Evolutionary conservation across 2,113 vertebrate genomes (phyloP).

Genomic region (Tragelaphus scriptus): DNA sequence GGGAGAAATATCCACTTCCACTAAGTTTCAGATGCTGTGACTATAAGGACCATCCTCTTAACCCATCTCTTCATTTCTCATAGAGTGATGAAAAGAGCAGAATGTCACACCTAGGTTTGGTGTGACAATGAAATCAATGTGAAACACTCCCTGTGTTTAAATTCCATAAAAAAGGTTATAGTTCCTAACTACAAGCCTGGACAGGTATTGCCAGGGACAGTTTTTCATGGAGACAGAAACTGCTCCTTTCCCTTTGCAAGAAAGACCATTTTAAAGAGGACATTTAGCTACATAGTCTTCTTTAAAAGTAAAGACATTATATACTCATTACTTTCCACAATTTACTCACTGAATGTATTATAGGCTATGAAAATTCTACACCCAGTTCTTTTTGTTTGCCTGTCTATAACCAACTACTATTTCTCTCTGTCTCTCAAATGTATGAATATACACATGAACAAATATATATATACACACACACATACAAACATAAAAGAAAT

Average conservation of each 20-base stretch:
- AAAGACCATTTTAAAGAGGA: background rate
- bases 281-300: background rate
- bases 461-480: background rate
- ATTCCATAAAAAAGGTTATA: background rate
- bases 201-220: background rate
- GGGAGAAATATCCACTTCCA: background rate
- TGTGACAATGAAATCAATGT: background rate
- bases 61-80: background rate
- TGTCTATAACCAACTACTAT: background rate
- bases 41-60: background rate
- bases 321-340: background rate
- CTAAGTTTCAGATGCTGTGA: background rate
- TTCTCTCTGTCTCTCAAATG: background rate
- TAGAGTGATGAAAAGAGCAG: background rate
- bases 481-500: background rate
- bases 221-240: slow-evolving; percentile 6
- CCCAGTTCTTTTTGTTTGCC: background rate
- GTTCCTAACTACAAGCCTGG: background rate
- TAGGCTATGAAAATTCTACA: background rate
- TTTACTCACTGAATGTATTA: background rate
- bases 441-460: background rate
- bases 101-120: background rate
- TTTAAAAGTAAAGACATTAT: background rate
- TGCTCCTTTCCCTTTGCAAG: background rate
- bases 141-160: background rate